Percentiles rank a stretch among this genome's conserved stretches.
Conservation (phyloP, 1,140 invertebrate genomes). For the Radopholus similis region DNA sequence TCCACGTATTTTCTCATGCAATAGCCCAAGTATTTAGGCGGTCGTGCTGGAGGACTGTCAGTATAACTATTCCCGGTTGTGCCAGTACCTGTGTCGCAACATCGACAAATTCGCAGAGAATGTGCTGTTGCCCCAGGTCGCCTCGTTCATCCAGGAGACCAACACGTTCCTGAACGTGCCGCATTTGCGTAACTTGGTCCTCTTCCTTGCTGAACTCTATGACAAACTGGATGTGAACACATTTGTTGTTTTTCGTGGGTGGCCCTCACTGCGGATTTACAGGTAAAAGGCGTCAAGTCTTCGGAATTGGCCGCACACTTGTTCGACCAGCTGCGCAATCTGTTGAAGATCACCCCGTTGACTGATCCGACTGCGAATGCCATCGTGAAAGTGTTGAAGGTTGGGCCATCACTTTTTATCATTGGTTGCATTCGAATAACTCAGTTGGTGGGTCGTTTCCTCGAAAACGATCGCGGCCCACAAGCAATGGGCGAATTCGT, state of each 20-base stretch:
- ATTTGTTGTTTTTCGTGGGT: not conserved
- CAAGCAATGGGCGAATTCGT: slow-evolving; percentile 9
- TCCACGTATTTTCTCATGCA: not conserved
- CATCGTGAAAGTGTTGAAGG: slow-evolving; percentile 16
- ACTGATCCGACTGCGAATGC: not conserved
- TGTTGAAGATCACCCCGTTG: slow-evolving; percentile 8
- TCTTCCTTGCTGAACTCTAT: slow-evolving; percentile 23
- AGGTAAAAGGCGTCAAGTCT: slow-evolving; percentile 17
- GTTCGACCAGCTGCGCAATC: slow-evolving; percentile 8
- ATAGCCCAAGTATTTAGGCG: slow-evolving; percentile 7
- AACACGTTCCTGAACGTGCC: not conserved
- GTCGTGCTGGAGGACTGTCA: slow-evolving; percentile 14
- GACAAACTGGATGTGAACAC: slow-evolving; percentile 21
- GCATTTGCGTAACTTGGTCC: slow-evolving; percentile 10
- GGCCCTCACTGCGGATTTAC: not conserved
- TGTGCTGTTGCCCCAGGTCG: slow-evolving; percentile 8
- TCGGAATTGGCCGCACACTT: slow-evolving; percentile 5
- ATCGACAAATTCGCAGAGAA: not conserved
- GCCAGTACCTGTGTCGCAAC: slow-evolving; percentile 15
- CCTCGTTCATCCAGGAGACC: slow-evolving; percentile 1
- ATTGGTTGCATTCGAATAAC: not conserved
- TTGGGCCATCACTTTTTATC: not conserved
- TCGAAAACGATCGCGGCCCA: slow-evolving; percentile 20
- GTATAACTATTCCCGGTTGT: slow-evolving; percentile 22
- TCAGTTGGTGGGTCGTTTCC: slow-evolving; percentile 19